A percentile compares a stretch with the other conserved stretches of the same genome.
Conservation (phyloP, 2,888 invertebrate species). For the Chrysina gloriosa region DNA sequence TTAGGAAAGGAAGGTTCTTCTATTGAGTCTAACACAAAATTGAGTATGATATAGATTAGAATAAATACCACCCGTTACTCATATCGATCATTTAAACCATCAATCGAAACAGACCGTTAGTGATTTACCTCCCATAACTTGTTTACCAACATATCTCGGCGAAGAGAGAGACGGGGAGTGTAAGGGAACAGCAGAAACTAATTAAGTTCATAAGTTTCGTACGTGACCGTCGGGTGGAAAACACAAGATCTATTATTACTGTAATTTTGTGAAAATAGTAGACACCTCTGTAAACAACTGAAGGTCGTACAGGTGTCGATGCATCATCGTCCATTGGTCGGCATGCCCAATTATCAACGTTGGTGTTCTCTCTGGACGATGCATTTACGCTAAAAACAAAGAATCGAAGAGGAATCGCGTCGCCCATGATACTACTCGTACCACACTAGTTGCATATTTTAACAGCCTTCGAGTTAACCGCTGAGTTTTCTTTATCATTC, state of each 20-base stretch:
- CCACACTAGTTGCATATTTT: conserved; percentile 37
- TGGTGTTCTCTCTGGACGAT: conserved; percentile 56
- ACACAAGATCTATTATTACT: conserved; percentile 36
- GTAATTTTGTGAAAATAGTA: conserved; percentile 41
- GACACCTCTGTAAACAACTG: conserved; percentile 43
- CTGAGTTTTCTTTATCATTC: neutral
- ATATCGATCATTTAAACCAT: conserved; percentile 19
- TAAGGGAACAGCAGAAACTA: conserved; percentile 2
- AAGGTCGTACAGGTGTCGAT: conserved; percentile 54
- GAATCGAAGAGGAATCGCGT: conserved; percentile 8
- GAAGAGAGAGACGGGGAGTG: neutral
- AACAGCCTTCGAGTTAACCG: conserved; percentile 24
- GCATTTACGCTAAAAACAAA: conserved; percentile 17
- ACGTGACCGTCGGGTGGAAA: conserved; percentile 8
- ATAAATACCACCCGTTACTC: no score
- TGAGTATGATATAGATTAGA: no score
- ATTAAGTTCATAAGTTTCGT: conserved; percentile 25
- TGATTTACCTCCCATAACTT: neutral
- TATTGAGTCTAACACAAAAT: no score
- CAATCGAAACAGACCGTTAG: neutral
- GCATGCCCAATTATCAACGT: conserved; percentile 56
- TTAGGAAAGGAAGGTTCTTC: no score
- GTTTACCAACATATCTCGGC: neutral
- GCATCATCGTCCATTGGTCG: conserved; percentile 48
- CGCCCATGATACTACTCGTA: neutral